Base-by-base conservation (phyloP, 2,888 invertebrate species). In the Drosophila diplacantha region DNA sequence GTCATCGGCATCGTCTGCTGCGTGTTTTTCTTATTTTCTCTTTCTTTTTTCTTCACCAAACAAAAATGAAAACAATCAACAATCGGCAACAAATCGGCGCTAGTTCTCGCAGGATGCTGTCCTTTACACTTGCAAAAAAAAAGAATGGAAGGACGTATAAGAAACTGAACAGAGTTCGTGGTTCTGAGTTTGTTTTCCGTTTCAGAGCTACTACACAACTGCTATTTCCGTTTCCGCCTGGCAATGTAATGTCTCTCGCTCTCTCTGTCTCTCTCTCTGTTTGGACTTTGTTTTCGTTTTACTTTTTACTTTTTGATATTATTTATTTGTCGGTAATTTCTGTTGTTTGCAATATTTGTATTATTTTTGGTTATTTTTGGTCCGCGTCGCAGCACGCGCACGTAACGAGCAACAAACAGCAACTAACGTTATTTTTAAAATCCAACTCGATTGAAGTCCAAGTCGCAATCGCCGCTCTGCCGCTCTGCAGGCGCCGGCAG, bases 361-460 rank as follows among this genome's bases (percentile, higher is more conserved):
- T 26, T 26, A 20, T 16, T 16, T 35, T 2, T 35, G 11, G 18
- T 11, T 20, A 12, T 38, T 39, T 39, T 43, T 56, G 49, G 76
- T 85, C 75, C 82, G 81, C 81, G 81, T 84, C 75, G 78, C 76
- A 75, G 79, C 86, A 84, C 86, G 85, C 86, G 85, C 85, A 84
- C 85, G 83, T 82, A 81, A 75, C 84, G 84, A 86, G 84, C 85
- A 85, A 85, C 86, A 85, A 86, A 85, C 86, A 83, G 85, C 85
- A 86, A 86, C 86, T 86, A 85, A 86, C 81, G 80, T 85, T 84
- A 85, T 83, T 82, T 83, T 83, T 73, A 74, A 83, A 85, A 74
- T 74, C 76, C 73, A 84, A 82, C 79, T 77, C 83, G 75, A 77
- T 75, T 79, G 77, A 85, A 83, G 80, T 85, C 71, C 69, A 77